A percentile compares a stretch with the other conserved stretches of the same genome.
Conservation (phyloP, 2,888 invertebrate genomes). For the Psylliodes chrysocephalus region DNA sequence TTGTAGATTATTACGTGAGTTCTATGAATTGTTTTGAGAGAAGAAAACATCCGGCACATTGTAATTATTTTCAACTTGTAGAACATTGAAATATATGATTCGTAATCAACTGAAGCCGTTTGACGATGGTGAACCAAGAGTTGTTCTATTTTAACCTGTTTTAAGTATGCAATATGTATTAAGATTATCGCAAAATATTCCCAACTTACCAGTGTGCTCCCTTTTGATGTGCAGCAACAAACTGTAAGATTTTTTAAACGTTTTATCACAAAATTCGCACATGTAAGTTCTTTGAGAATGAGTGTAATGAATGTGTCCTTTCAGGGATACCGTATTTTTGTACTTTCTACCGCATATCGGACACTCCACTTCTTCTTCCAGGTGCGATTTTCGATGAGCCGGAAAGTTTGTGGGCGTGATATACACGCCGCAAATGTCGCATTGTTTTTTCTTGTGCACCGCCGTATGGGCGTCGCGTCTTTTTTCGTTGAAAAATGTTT, state of each 20-base stretch:
- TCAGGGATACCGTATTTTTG: constrained; percentile 53
- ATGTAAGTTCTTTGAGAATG: constrained; percentile 48
- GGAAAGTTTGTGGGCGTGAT: constrained; percentile 54
- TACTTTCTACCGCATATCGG: constrained; percentile 56
- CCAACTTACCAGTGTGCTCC: constrained; percentile 43
- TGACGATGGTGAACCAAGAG: no score
- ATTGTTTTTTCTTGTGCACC: constrained; percentile 54
- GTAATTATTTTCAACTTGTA: no score
- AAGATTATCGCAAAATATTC: no score
- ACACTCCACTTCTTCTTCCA: constrained; percentile 53
- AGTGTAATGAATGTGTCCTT: constrained; percentile 51
- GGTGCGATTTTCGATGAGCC: constrained; percentile 54
- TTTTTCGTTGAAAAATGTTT: constrained; percentile 42
- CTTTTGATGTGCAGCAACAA: constrained; percentile 52
- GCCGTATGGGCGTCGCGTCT: constrained; percentile 47
- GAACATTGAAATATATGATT: no score
- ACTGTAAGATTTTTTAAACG: constrained; percentile 48
- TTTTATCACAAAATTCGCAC: constrained; percentile 48
- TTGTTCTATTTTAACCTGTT: no score
- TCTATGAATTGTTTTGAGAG: no score
- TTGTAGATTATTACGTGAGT: no score
- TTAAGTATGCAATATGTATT: no score
- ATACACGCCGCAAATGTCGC: constrained; percentile 52
- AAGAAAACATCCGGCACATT: no score
- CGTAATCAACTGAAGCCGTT: not conserved